These are phyloP conservation scores for Eurystomus glaucurus DNA, from an alignment of 2,797 vertebrate genomes.

Conservation along the genomic window DNA sequence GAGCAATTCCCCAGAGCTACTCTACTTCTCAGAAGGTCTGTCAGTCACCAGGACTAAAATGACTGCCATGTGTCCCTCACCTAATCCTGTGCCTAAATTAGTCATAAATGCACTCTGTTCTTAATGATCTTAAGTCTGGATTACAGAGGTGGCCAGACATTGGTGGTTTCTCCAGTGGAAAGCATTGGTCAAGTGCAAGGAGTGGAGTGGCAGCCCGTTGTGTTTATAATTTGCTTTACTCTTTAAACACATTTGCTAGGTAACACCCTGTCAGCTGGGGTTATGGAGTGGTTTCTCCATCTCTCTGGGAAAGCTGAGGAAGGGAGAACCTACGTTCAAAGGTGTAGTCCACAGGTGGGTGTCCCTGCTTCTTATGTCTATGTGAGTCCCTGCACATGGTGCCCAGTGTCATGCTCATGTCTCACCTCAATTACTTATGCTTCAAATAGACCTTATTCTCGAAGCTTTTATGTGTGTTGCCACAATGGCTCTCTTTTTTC, in stretches of 20 bases:
- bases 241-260: not conserved
- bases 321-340: not conserved
- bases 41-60: not conserved
- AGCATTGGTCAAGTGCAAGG: not conserved
- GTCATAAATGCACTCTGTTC: not conserved
- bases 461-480: conserved; percentile 29
- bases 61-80: not conserved
- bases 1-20: not conserved
- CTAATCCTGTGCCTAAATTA: not conserved
- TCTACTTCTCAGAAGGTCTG: not conserved
- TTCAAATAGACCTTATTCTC: conserved; percentile 3
- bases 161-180: not conserved
- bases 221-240: conserved; percentile 12
- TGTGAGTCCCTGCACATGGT: not conserved
- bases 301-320: conserved; percentile 2
- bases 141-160: not conserved
- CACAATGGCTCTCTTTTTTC: conserved; percentile 79
- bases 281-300: not conserved
- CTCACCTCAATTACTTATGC: not conserved
- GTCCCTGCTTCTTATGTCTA: not conserved
- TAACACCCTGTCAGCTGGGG: not conserved
- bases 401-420: not conserved
- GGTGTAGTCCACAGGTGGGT: not conserved
- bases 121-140: not conserved
- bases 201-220: not conserved